Percentiles rank a stretch among this genome's conserved stretches.
phyloP scores from a whole-genome alignment of 2,888 invertebrate species.

The Himalopsyche anomala region DNA sequence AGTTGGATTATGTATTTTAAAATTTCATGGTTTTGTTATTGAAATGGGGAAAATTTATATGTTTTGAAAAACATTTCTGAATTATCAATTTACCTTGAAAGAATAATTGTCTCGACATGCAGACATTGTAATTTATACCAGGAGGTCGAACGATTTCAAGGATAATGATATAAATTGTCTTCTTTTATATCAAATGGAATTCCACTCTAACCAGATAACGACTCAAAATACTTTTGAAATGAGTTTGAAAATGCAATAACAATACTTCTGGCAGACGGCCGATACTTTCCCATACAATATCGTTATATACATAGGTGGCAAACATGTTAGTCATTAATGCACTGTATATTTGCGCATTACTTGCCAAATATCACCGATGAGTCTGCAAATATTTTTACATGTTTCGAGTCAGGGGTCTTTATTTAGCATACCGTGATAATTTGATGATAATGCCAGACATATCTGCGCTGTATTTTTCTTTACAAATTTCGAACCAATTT shows the following conservation, averaged over 20 bases:
- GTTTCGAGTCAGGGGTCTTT: neutral
- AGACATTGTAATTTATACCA: no score
- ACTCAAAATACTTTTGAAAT: no score
- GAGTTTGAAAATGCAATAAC: neutral
- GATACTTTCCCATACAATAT: neutral
- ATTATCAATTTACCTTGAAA: no score
- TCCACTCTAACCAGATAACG: no score
- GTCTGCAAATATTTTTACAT: slow-evolving; percentile 25
- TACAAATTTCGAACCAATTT: neutral
- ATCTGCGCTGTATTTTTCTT: slow-evolving; percentile 33
- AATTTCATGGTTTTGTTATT: no score
- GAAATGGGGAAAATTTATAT: no score
- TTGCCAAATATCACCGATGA: slow-evolving; percentile 26
- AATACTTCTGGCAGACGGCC: slow-evolving; percentile 2
- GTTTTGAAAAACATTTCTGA: no score
- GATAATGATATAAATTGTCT: no score
- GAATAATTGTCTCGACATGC: no score
- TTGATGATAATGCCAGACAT: neutral
- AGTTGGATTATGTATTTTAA: no score
- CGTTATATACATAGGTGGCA: neutral
- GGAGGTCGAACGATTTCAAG: no score
- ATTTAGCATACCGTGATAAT: neutral
- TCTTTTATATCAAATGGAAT: no score
- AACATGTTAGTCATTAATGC: neutral
- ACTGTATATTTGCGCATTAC: neutral